Conservation (phyloP, 2,888 invertebrate genomes). For the Cerastoderma edule region DNA sequence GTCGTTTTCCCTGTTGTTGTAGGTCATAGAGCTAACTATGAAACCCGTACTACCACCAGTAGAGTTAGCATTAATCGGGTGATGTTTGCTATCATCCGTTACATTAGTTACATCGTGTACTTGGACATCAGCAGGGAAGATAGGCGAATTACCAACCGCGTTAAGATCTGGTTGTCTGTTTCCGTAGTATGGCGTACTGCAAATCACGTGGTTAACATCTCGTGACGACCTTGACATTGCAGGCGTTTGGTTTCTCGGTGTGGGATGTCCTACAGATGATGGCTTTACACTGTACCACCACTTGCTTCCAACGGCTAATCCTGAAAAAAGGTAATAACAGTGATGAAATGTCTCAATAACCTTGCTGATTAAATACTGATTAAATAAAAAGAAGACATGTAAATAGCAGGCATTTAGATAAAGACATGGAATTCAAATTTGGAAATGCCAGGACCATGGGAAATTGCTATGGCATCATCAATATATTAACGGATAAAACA, state of each 20-base stretch:
- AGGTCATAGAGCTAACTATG: background rate
- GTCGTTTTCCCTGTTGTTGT: background rate
- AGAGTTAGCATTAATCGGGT: background rate
- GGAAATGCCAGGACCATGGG: too few relatives aligned
- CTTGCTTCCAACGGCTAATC: background rate
- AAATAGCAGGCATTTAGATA: too few relatives aligned
- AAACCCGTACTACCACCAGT: background rate
- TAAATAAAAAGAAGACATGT: too few relatives aligned
- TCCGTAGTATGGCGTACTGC: slow-evolving; percentile 10
- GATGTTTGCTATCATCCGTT: background rate
- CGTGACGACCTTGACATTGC: background rate
- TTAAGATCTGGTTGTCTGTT: slow-evolving; percentile 9
- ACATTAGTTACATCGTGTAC: too few relatives aligned
- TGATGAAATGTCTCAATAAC: too few relatives aligned
- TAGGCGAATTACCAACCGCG: slow-evolving; percentile 1
- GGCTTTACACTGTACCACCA: slow-evolving; percentile 1
- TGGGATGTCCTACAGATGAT: background rate
- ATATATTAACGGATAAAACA: too few relatives aligned
- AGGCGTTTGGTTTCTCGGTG: background rate
- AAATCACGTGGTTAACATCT: background rate
- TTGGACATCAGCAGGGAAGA: background rate
- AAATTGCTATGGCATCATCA: too few relatives aligned
- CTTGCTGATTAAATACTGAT: too few relatives aligned
- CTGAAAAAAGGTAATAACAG: background rate
- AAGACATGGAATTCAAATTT: too few relatives aligned